These are phyloP conservation scores for Amniataba percoides DNA, from an alignment of 2,797 vertebrate species.

Conservation along the genomic window DNA sequence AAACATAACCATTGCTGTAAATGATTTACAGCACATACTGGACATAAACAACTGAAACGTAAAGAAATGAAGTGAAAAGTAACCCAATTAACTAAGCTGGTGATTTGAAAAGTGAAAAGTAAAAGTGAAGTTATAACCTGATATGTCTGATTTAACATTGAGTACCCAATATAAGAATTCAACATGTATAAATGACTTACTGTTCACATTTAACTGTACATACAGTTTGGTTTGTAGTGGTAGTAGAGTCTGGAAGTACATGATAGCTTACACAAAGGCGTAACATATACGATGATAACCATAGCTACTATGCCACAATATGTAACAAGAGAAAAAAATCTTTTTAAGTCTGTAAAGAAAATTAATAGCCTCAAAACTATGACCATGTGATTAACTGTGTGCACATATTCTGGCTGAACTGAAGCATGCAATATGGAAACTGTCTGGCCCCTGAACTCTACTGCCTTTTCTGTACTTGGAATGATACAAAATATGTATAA, in stretches of 20 bases:
- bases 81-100: neutral
- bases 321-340: neutral
- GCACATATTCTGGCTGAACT: neutral
- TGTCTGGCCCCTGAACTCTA: neutral
- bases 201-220: neutral
- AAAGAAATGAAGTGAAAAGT: no score
- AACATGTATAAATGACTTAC: neutral
- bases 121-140: neutral
- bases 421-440: neutral
- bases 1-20: neutral
- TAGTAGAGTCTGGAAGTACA: neutral
- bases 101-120: slow-evolving; percentile 6
- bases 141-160: no score
- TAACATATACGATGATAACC: neutral
- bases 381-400: neutral
- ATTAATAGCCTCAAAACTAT: neutral
- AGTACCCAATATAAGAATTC: no score
- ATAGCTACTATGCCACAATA: neutral
- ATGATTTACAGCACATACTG: neutral
- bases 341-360: neutral
- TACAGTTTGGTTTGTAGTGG: neutral
- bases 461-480: slow-evolving; percentile 8
- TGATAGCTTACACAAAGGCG: neutral
- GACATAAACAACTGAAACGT: neutral
- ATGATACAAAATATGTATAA: neutral